Base-by-base conservation (phyloP, 2,888 invertebrate genomes). In the Erynnis tages region DNA sequence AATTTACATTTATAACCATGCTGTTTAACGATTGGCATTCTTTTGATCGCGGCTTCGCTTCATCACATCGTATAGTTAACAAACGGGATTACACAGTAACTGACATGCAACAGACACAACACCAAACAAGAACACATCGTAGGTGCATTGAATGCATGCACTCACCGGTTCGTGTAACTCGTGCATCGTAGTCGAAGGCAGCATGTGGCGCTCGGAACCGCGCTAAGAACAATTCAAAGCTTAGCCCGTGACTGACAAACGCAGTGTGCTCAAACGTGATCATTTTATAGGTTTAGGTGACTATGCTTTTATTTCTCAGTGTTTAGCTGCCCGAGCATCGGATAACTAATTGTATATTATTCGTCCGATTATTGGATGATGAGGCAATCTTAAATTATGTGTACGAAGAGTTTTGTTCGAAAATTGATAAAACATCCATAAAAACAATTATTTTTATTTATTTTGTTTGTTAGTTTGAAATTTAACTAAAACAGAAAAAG, bases 151-250 rank as follows among this genome's bases (percentile, higher is more conserved):
- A 43, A 25, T 35, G 29, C 50, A 44, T 50, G 77, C 79, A 90
- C 91, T 91, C 79, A 91, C 91, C 89, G 91, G 86, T 61, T 90
- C 90, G 76, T 91, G 90, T 76, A 91, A 82, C 67, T 91, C 91
- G 81, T 91, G 91, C 82, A 91, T 89, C 68, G 91, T 90, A 66
- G 91, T 87, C 60, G 91, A 88, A 57, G 91, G 85, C 76, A 91
- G 86, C 82, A 90, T 79, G 69, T 91, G 91, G 63, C 90, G 81
- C 71, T 88, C 91, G 61, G 76, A 77, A 60, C 85, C 90, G 68
- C 91, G 90, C 91, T 91, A 83, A 69, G 69, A 64, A 78, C 71
- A 82, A 58, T 37, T 45, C 38, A 52, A 50, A 50, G 50, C 50
- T 50, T 47, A 46, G 32, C 49, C 49, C 49, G 40, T 34, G 41